Evolutionary conservation across 2,888 invertebrate genomes (phyloP), one percentile per base, ranked within the genome.

Genomic region (Bhutanitis thaidina): DNA sequence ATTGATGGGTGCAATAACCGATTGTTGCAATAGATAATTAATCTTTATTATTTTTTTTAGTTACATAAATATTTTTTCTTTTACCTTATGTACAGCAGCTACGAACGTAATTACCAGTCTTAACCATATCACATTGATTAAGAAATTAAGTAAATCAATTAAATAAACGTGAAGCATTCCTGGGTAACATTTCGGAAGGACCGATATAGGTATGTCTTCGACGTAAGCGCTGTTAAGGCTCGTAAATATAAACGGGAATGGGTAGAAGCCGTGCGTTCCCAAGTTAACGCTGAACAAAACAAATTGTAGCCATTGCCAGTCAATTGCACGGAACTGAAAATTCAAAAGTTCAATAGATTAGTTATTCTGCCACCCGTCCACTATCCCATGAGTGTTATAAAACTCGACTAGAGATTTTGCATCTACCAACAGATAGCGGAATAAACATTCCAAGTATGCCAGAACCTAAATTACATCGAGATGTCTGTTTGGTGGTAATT

Each of bases 211-310:
- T 58, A 73, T 65, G 45, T 71, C 67, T 34, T 78, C 71, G 8
- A 75, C 58, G 20, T 73, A 74, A 8, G 63, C 59, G 48, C 62
- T 67, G 59, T 67, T 69, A 48, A 71, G 70, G 43, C 62, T 68
- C 25, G 64, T 62, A 53, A 77, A 62, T 51, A 75, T 64, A 2
- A 77, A 55, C 1, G 83, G 83, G 60, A 77, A 79, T 0, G 80
- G 80, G 56, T 78, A 80, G 63, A 84, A 81, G 45, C 84, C 83
- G 45, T 84, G 84, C 13, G 79, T 81, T n/a, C 85, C 85, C 0
- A 85, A 60, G 55, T 82, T 84, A 7, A 80, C 14, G n/a, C 77
- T 38, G 3, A 79, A 56, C 0, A 85, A 65, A 0, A 79, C n/a
- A 0, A 76, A 74, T 49, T 78, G 76, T 15, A 83, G 51, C 69